Base-by-base conservation (phyloP, 2,888 invertebrate species). In the Megaustenia siamemsis region DNA sequence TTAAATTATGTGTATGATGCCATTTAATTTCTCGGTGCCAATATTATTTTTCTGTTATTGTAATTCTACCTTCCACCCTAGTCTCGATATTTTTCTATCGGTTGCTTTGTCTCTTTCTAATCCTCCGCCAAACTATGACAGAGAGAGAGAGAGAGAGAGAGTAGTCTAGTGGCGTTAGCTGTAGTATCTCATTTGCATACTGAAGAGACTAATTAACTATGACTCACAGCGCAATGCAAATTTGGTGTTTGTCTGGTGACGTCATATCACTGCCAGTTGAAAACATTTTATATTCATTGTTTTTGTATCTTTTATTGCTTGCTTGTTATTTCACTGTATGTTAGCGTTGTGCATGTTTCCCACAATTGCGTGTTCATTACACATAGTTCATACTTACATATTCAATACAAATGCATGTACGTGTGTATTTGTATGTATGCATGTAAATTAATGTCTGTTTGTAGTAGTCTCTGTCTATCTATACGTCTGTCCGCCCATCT, bases 121-220 rank as follows among this genome's bases (percentile, higher is more conserved):
- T 21, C 24, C 12, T 32, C 63, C 2, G 63, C 15, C 0, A 8
- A 1, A 32, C 10, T 3, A 53, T 21, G 53, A 4, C 21, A 53
- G 18, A 53, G 12, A 53, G 6, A 6, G 3, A 53, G n/a, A n/a
- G 53, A 4, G 12, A 53, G 18, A 53, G 12, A 53, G 6, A 6
- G 3, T 21, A 53, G 18, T 3, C 10, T 24, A 6, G 28, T 63
- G 32, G 12, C 12, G 28, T 63, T 3, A 32, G 32, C 15, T 32
- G 12, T 28, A 63, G 63, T 63, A 63, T 32, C 12, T 15, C 80
- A 80, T 80, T 68, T 80, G 80, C 80, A 80, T 80, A 80, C 68
- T 69, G 79, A 68, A 49, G 28, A 68, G 68, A 68, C 68, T 80
- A 80, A 80, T 80, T 80, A 79, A 80, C 38, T 28, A 21, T 80